Conservation (phyloP, 2,113 vertebrate species). For the Vanacampus margaritifer region DNA sequence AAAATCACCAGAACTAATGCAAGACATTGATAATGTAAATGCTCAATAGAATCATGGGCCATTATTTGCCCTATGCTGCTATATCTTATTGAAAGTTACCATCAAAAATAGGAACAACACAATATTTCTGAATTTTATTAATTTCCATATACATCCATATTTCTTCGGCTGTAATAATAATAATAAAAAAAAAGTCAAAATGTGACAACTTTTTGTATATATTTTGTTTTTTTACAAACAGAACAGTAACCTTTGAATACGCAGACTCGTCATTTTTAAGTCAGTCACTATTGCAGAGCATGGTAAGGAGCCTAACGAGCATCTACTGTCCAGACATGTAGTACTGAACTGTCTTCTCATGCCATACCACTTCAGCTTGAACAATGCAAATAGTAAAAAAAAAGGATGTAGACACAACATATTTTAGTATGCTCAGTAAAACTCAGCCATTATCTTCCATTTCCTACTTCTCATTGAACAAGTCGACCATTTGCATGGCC, state of each 20-base stretch:
- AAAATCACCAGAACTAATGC: no score
- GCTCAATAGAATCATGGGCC: no score
- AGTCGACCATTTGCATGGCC: constrained; percentile 42
- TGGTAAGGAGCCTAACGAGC: constrained; percentile 51
- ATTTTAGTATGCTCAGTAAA: constrained; percentile 36
- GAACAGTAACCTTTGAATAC: constrained; percentile 92
- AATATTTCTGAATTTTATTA: constrained; percentile 71
- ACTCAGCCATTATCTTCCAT: constrained; percentile 29
- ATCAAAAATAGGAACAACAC: constrained; percentile 18
- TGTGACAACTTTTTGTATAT: constrained; percentile 43
- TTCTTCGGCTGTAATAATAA: constrained; percentile 77
- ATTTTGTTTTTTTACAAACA: constrained; percentile 88
- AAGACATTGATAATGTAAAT: no score
- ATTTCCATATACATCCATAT: constrained; percentile 81
- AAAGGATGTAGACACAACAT: constrained; percentile 38
- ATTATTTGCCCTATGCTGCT: not conserved
- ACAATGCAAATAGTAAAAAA: constrained; percentile 35
- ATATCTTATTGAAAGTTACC: not conserved
- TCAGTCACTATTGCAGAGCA: constrained; percentile 73
- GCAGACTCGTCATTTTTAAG: constrained; percentile 77
- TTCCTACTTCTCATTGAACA: constrained; percentile 61
- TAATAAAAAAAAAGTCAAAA: constrained; percentile 69
- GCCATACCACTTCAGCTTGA: constrained; percentile 45
- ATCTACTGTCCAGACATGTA: constrained; percentile 45
- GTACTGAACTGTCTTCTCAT: constrained; percentile 42